These are phyloP conservation scores for Chelidonichthys spinosus DNA, from an alignment of 2,797 vertebrate species.

Conservation along the genomic window DNA sequence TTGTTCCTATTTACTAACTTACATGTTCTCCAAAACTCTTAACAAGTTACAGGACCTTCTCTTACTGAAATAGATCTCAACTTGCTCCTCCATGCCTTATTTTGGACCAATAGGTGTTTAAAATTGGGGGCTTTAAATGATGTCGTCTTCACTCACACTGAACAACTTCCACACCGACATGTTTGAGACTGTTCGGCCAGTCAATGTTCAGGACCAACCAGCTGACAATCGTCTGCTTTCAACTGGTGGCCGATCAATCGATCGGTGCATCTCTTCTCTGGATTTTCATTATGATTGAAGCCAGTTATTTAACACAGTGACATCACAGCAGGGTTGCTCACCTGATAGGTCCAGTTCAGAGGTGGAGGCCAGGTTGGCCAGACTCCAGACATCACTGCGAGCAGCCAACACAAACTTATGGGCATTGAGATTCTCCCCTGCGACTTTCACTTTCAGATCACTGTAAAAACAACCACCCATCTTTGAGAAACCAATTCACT, in stretches of 20 bases:
- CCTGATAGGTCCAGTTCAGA: slow-evolving; percentile 95
- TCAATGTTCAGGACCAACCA: neutral
- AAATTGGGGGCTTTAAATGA: neutral
- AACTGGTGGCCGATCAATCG: neutral
- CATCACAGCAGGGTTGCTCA: slow-evolving; percentile 72
- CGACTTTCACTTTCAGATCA: slow-evolving; percentile 95
- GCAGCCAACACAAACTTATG: slow-evolving; percentile 99
- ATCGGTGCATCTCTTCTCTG: neutral
- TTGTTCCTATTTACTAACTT: neutral
- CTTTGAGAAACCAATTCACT: neutral
- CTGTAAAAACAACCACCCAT: slow-evolving; percentile 74
- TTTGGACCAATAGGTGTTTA: neutral
- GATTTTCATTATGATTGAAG: neutral
- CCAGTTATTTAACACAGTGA: slow-evolving; percentile 2
- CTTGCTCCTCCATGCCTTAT: neutral
- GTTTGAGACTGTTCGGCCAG: neutral
- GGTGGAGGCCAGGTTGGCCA: slow-evolving; percentile 89
- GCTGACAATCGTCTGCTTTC: neutral
- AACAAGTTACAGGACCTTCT: neutral
- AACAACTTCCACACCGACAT: neutral
- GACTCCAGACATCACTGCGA: slow-evolving; percentile 94
- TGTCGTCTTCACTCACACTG: no score
- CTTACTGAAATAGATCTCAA: neutral
- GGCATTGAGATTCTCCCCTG: slow-evolving; percentile 85
- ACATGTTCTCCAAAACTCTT: neutral